Evolutionary conservation across 2,888 invertebrate species (phyloP), one percentile per base, ranked within the genome.

Genomic region (Dastarcus helophoroides): DNA sequence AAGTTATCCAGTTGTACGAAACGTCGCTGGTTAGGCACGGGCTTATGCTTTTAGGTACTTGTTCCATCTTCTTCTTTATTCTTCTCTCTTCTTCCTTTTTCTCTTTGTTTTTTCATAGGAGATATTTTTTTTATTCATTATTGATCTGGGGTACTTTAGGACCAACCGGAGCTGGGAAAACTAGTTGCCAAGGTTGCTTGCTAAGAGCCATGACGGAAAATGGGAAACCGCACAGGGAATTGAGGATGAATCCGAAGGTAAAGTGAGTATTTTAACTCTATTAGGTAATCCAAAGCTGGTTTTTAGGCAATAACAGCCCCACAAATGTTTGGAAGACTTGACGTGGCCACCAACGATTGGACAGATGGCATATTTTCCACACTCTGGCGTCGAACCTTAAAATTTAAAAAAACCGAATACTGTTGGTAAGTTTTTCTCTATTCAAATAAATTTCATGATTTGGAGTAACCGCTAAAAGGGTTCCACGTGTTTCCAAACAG

Each of bases 331-430:
- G 89, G 89, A 0, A 71, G 78, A 22, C 63, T 90, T 19, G 90
- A 90, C 58, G 88, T 84, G 1, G 80, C 89, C 0, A 90, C 90
- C 1, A 90, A 90, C 57, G 90, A 90, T 54, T 90, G 90, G 90
- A 90, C 89, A 0, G 90, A 90, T 61, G 90, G 90, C n/a, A 90
- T 90, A 47, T 90, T 90, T 58, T 89, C 89, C 0, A 86, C 85
- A 1, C 61, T 90, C 3, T 90, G 89, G 89, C 70, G 89, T 45
- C 68, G 83, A 56, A 79, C 88, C 2, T 65, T 80, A 13, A 84
- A 84, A 62, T 69, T 81, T 1, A 83, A 82, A 47, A 78, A 77
- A 51, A 61, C 65, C 2, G 79, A 81, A 38, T 70, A 67, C 32
- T 67, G 75, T 22, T 82, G 82, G 82, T 73, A 73, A 47, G 65